These are phyloP conservation scores for Hoplodrina blanda DNA, from an alignment of 2,888 invertebrate genomes.

Conservation along the genomic window DNA sequence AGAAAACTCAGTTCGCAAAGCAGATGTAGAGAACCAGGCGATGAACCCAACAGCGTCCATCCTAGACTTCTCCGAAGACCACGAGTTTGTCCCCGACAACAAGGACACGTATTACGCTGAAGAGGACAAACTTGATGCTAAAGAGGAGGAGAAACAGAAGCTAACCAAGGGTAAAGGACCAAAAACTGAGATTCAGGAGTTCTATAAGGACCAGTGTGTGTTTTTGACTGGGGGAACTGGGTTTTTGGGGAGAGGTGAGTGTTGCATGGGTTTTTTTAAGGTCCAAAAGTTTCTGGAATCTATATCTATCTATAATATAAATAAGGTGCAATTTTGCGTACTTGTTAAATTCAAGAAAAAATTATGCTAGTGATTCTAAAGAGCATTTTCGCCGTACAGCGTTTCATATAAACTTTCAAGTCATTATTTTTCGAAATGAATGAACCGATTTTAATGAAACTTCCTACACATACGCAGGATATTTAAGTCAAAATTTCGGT, in stretches of 20 bases:
- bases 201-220: constrained; percentile 86
- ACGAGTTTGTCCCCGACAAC: constrained; percentile 88
- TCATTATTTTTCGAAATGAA: no score
- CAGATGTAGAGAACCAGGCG: constrained; percentile 81
- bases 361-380: no score
- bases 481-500: no score
- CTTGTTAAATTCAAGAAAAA: no score
- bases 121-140: constrained; percentile 85
- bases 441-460: no score
- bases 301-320: no score
- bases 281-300: constrained; percentile 32
- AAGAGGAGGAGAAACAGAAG: constrained; percentile 84
- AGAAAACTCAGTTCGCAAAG: constrained; percentile 79
- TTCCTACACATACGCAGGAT: no score
- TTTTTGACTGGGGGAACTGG: constrained; percentile 88
- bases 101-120: constrained; percentile 87
- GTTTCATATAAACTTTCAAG: no score
- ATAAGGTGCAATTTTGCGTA: no score
- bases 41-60: constrained; percentile 85
- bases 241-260: constrained; percentile 88
- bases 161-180: constrained; percentile 86
- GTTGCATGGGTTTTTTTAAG: constrained; percentile 59
- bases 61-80: constrained; percentile 89
- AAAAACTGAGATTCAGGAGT: constrained; percentile 81
- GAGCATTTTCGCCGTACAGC: no score